A percentile compares a stretch with the other conserved stretches of the same genome.
Conservation (phyloP, 2,113 vertebrate genomes). For the Microcebus jonahi region DNA sequence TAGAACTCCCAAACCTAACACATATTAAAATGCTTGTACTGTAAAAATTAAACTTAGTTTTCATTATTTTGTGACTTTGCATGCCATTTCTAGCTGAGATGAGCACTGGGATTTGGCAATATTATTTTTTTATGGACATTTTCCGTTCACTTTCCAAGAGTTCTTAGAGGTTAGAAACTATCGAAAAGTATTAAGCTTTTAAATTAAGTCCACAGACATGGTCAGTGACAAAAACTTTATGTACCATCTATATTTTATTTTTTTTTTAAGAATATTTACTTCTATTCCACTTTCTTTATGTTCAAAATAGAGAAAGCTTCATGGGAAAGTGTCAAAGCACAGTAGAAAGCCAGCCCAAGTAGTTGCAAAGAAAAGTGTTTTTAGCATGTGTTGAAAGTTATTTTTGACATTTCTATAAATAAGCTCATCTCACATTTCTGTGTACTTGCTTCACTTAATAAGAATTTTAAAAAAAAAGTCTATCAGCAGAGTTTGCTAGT, state of each 20-base stretch:
- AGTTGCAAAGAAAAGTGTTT: constrained; percentile 19
- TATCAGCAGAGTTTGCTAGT: background rate
- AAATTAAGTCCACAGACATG: background rate
- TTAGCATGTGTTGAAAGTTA: constrained; percentile 51
- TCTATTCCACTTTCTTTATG: constrained; percentile 41
- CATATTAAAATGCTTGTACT: background rate
- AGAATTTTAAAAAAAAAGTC: background rate
- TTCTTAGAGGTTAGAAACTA: constrained; percentile 18
- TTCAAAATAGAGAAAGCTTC: constrained; percentile 49
- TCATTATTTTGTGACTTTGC: constrained; percentile 34
- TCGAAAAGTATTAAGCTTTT: constrained; percentile 43
- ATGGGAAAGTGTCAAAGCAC: constrained; percentile 55
- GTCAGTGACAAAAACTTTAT: background rate
- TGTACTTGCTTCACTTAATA: constrained; percentile 50
- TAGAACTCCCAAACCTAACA: background rate
- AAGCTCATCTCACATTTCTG: constrained; percentile 44
- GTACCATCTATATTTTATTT: background rate
- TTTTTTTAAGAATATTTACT: constrained; percentile 5
- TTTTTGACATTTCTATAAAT: constrained; percentile 71
- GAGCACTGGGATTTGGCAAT: background rate
- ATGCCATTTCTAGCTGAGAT: background rate
- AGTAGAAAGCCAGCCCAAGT: constrained; percentile 31
- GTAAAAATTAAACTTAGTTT: constrained; percentile 39
- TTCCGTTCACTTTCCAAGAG: background rate
- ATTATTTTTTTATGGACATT: constrained; percentile 10